Conservation (phyloP, 2,888 invertebrate genomes). For the Scrobipalpa costella region DNA sequence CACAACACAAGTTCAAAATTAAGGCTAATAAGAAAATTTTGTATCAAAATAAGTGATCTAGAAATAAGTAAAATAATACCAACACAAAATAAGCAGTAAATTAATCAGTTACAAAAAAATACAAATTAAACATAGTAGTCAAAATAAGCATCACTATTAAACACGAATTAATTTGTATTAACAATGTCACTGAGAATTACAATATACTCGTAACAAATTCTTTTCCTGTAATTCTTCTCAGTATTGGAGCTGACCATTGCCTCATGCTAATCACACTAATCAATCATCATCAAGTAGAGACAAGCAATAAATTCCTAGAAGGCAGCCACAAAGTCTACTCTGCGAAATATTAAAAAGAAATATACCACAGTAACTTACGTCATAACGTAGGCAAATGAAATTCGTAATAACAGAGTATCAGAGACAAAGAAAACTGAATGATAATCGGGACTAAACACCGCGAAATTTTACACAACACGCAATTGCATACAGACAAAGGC, state of each 20-base stretch:
- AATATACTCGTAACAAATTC: no score
- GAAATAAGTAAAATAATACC: no score
- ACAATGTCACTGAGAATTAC: not conserved
- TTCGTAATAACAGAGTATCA: slow-evolving; percentile 27
- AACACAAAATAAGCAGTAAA: no score
- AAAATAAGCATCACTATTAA: not conserved
- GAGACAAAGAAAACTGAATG: slow-evolving; percentile 29
- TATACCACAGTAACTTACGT: slow-evolving; percentile 8
- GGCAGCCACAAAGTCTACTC: not conserved
- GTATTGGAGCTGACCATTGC: not conserved
- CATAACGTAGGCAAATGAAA: slow-evolving; percentile 1
- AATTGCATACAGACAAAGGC: slow-evolving; percentile 46
- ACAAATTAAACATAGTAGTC: not conserved
- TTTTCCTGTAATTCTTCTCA: not conserved
- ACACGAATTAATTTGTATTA: not conserved
- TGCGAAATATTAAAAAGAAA: not conserved
- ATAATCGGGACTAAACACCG: slow-evolving; percentile 32
- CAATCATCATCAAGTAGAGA: slow-evolving; percentile 9
- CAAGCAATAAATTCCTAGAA: slow-evolving; percentile 1
- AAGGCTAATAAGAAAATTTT: no score
- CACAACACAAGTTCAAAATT: no score
- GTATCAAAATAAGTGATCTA: no score
- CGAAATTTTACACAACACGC: slow-evolving; percentile 47
- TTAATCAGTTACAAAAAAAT: no score
- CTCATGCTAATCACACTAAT: not conserved